phyloP scores from a whole-genome alignment of 2,797 vertebrate genomes.

The Sebastes wilsoni region DNA sequence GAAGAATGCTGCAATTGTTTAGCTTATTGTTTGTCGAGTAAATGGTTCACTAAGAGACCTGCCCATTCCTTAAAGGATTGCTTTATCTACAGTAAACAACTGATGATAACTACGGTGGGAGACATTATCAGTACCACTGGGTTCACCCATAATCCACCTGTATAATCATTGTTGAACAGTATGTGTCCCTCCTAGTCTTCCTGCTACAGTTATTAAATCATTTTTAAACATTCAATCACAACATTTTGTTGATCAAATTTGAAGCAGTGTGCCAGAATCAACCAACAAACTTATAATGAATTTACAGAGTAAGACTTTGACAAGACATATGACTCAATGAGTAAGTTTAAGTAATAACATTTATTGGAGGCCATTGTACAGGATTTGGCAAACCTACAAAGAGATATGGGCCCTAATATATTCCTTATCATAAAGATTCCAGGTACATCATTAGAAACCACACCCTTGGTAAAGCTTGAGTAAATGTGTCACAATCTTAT shows the following conservation, averaged over 20 bases:
- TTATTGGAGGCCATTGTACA: not conserved
- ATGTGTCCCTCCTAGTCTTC: not conserved
- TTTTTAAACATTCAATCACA: not conserved
- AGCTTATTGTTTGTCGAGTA: not conserved
- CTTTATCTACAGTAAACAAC: conserved; percentile 44
- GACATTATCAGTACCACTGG: not conserved
- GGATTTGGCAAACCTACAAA: not conserved
- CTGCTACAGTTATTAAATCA: not conserved
- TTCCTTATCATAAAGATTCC: conserved; percentile 14
- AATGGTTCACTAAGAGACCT: conserved; percentile 5
- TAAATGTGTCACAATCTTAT: conserved; percentile 20
- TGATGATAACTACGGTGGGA: not conserved
- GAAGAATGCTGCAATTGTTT: conserved; percentile 8
- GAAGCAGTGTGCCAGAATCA: not conserved
- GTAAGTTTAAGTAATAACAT: not conserved
- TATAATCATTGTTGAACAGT: not conserved
- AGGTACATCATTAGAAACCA: conserved; percentile 3
- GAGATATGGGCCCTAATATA: not conserved
- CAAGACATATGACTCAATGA: not conserved
- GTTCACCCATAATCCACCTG: not conserved
- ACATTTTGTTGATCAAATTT: not conserved
- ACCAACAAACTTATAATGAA: not conserved
- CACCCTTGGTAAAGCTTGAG: conserved; percentile 23
- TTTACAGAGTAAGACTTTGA: not conserved
- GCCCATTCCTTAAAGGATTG: not conserved